Evolutionary conservation across 1,140 invertebrate species (phyloP), one percentile per base, ranked within the genome.

Genomic region (Battus philenor): DNA sequence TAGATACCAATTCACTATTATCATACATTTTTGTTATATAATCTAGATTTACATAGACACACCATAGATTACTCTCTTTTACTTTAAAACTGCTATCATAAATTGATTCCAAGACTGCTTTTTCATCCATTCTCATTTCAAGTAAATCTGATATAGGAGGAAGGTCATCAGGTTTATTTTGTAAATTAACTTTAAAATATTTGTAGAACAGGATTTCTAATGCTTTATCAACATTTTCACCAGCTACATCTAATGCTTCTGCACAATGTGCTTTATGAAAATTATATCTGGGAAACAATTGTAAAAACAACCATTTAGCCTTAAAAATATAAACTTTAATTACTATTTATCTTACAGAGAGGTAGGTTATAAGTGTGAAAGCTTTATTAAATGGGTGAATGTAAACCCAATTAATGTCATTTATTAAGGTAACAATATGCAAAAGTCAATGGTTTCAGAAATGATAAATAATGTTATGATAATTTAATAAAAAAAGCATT

Each of bases 251-350:
- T 51, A 93, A 87, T 10, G 92, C 92, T 86, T 94, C 92, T 12
- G 87, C 58, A 70, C 92, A 93, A 73, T 94, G 93, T n/a, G 78
- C 78, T 59, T 88, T 86, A 62, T 92, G 90, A 68, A 93, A 94
- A 32, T 92, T 91, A 66, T 90, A 92, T 71, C 89, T 90, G 65
- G n/a, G n/a, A 54, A 87, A 88, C 50, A 57, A 6, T 30, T 30
- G 10, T 11, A 11, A 30, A 20, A n/a, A n/a, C n/a, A n/a, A n/a
- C n/a, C n/a, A n/a, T n/a, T n/a, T n/a, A n/a, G n/a, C n/a, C n/a
- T n/a, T n/a, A n/a, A n/a, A n/a, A n/a, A n/a, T n/a, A n/a, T n/a
- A n/a, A n/a, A n/a, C n/a, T n/a, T n/a, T n/a, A n/a, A n/a, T n/a
- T n/a, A n/a, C n/a, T n/a, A n/a, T n/a, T n/a, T n/a, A n/a, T n/a